A percentile compares a stretch with the other conserved stretches of the same genome.
Conservation (phyloP, 1,140 invertebrate species). For the Diprion similis region DNA sequence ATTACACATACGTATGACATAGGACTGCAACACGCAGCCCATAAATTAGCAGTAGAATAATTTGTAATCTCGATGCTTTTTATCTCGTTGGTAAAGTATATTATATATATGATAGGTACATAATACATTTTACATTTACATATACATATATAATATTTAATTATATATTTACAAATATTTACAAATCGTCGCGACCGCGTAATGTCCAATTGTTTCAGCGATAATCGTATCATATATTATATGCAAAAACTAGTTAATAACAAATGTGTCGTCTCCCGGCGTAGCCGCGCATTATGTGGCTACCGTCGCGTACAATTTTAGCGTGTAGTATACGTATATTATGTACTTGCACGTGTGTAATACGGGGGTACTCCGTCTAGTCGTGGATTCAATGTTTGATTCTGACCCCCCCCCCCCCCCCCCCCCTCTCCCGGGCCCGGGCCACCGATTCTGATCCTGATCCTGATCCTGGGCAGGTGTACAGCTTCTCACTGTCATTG, state of each 20-base stretch:
- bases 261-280: not conserved
- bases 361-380: not conserved
- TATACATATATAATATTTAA: slow-evolving; percentile 24
- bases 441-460: too few species aligned
- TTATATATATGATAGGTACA: not conserved
- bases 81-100: not conserved
- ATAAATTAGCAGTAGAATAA: too few species aligned
- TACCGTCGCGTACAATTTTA: not conserved
- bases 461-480: slow-evolving; percentile 26
- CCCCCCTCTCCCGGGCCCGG: not conserved
- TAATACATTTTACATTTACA: slow-evolving; percentile 1
- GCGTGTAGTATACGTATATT: not conserved
- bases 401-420: not conserved
- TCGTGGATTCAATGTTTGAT: slow-evolving; percentile 7
- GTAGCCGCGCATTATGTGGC: not conserved
- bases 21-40: too few species aligned
- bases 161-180: slow-evolving; percentile 58
- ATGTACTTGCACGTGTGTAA: not conserved
- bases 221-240: not conserved
- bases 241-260: not conserved
- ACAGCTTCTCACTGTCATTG: slow-evolving; percentile 29
- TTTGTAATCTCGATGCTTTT: not conserved
- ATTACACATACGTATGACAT: too few species aligned
- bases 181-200: slow-evolving; percentile 34
- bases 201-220: not conserved